These are phyloP conservation scores for Sinocyclocheilus maitianheensis DNA, from an alignment of 2,113 vertebrate species.

Conservation along the genomic window DNA sequence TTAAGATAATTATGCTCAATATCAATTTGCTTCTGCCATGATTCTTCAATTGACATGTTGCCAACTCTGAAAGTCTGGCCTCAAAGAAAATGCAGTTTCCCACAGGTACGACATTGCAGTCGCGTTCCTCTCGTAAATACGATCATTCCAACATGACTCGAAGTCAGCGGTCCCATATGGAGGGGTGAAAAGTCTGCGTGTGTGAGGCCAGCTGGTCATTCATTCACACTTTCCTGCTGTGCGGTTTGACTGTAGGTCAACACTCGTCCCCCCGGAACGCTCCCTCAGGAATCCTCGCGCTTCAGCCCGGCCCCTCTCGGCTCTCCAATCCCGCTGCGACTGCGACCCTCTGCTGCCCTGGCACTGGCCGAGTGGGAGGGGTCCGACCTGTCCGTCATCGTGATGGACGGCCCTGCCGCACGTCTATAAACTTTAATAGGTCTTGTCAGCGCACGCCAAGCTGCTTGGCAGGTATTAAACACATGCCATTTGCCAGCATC, in stretches of 20 bases:
- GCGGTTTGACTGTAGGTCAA: conserved; percentile 37
- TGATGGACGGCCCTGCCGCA: conserved; percentile 71
- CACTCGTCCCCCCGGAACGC: conserved; percentile 1
- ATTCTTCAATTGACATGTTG: background rate
- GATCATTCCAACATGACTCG: background rate
- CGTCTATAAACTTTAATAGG: conserved; percentile 77
- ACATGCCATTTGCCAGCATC: conserved; percentile 44
- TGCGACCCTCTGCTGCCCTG: conserved; percentile 45
- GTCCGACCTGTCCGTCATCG: conserved; percentile 62
- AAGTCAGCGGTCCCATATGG: conserved; percentile 11
- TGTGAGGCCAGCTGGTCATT: conserved; percentile 49
- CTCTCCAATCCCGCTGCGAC: conserved; percentile 46
- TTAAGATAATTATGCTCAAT: background rate
- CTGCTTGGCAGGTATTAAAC: conserved; percentile 67
- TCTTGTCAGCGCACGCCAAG: conserved; percentile 72
- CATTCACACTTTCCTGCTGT: conserved; percentile 42
- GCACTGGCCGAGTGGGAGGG: conserved; percentile 51
- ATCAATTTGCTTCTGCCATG: background rate
- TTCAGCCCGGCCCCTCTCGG: conserved; percentile 40
- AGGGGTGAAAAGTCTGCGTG: conserved; percentile 33
- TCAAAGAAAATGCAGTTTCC: background rate
- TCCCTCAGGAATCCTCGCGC: conserved; percentile 26
- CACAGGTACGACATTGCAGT: background rate
- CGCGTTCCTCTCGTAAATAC: background rate
- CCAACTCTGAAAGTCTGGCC: background rate